These are phyloP conservation scores for Pelobates cultripes DNA, from an alignment of 2,797 vertebrate species.

Conservation along the genomic window DNA sequence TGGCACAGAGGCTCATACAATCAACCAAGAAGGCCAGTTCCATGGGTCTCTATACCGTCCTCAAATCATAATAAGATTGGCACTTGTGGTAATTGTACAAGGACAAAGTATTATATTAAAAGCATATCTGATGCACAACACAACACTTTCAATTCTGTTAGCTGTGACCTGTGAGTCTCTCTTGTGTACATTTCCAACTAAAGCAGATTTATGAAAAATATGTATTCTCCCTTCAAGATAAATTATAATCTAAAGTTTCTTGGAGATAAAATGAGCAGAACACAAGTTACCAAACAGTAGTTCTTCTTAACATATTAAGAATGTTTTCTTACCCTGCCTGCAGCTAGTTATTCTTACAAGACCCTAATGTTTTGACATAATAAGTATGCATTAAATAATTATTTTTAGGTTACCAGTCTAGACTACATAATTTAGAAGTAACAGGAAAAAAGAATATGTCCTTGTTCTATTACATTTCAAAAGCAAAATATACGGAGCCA, in stretches of 20 bases:
- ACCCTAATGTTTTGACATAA: not conserved
- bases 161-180: not conserved
- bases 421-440: not conserved
- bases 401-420: not conserved
- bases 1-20: too few species aligned
- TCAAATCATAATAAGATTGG: too few species aligned
- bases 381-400: not conserved
- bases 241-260: too few species aligned
- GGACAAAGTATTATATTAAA: not conserved
- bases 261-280: too few species aligned
- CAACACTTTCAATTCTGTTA: not conserved
- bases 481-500: not conserved
- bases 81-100: not conserved
- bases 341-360: not conserved
- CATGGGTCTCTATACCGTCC: too few species aligned
- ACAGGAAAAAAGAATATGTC: not conserved
- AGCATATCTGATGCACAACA: not conserved
- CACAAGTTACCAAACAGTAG: too few species aligned
- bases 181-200: too few species aligned
- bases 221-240: too few species aligned
- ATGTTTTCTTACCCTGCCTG: too few species aligned
- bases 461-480: slow-evolving; percentile 9
- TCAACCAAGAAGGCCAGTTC: too few species aligned
- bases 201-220: too few species aligned
- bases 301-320: too few species aligned